Evolutionary conservation across 2,888 invertebrate species (phyloP).

Genomic region (Dryobotodes eremita): DNA sequence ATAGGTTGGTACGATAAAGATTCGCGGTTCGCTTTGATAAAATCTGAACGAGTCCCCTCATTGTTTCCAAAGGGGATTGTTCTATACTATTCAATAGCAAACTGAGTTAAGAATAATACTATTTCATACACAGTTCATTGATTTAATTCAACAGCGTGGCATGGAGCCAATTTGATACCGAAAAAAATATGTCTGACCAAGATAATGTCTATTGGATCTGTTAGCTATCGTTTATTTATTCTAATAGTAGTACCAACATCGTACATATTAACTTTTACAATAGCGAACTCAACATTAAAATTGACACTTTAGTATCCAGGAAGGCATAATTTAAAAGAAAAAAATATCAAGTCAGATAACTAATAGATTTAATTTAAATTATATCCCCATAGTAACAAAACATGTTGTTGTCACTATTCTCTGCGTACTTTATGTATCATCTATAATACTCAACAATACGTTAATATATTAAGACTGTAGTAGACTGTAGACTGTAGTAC

Average conservation of each 20-base stretch:
- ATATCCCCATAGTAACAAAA: slow-evolving; percentile 16
- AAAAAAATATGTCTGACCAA: not conserved
- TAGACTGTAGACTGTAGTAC: too few relatives aligned
- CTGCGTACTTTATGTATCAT: not conserved
- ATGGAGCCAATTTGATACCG: slow-evolving; percentile 15
- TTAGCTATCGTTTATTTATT: not conserved
- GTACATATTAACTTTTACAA: not conserved
- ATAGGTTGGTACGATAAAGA: not conserved
- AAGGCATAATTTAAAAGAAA: not conserved
- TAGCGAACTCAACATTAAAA: not conserved
- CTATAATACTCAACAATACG: slow-evolving; percentile 2
- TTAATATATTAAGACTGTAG: slow-evolving; percentile 12
- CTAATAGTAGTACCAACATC: not conserved
- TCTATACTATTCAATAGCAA: not conserved
- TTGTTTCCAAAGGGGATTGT: not conserved
- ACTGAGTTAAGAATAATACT: not conserved
- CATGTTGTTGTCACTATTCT: not conserved
- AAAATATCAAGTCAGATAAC: not conserved
- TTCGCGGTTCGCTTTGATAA: not conserved
- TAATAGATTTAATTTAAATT: not conserved
- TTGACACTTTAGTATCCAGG: not conserved
- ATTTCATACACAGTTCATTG: slow-evolving; percentile 7
- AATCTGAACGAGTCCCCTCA: not conserved
- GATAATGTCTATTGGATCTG: not conserved
- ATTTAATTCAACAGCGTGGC: slow-evolving; percentile 4